Evolutionary conservation across 1,140 invertebrate species (phyloP), one percentile per base, ranked within the genome.

Genomic region (Dendroctonus ponderosae): DNA sequence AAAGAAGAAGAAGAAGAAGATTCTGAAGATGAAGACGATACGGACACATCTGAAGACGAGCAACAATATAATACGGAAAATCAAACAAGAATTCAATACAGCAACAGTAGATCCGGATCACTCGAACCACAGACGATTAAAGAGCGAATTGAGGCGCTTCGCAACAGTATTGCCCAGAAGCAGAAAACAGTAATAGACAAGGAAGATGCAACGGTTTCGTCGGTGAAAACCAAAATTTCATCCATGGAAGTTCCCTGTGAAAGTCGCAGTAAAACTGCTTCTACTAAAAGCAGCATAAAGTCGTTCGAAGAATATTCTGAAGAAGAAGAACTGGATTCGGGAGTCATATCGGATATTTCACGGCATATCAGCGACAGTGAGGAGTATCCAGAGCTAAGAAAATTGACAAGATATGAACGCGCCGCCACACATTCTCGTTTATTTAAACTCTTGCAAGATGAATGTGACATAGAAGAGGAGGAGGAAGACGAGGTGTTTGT

Each of bases 341-440:
- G 88, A 8, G 86, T 90, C 0, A 89, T 86, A 3, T 86, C 85
- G 0, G 88, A 90, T 72, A 82, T 88, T 74, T 88, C 87, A 68
- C 80, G 86, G 43, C 85, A 87, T 62, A 83, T 89, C 63, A 89
- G 87, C 0, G 87, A 89, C 70, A 84, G 81, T 7, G 83, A 85
- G 3, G 88, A 89, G 43, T 80, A 80, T 63, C 78, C 82, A 3
- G 82, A 84, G 65, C 70, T 82, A n/a, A 81, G 80, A 11, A 86
- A 85, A 69, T 78, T 84, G 61, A 83, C 80, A 5, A 81, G 81
- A 58, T 90, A 87, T 72, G 84, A 89, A 75, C 78, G 88, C 56
- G 88, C 88, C 3, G 84, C 87, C 48, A 90, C 88, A 5, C 88
- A 90, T 78, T 89, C 88, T 11, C 80, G 89, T 61, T 77, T 90